phyloP scores from a whole-genome alignment of 2,113 vertebrate genomes.

The Pedetes capensis region DNA sequence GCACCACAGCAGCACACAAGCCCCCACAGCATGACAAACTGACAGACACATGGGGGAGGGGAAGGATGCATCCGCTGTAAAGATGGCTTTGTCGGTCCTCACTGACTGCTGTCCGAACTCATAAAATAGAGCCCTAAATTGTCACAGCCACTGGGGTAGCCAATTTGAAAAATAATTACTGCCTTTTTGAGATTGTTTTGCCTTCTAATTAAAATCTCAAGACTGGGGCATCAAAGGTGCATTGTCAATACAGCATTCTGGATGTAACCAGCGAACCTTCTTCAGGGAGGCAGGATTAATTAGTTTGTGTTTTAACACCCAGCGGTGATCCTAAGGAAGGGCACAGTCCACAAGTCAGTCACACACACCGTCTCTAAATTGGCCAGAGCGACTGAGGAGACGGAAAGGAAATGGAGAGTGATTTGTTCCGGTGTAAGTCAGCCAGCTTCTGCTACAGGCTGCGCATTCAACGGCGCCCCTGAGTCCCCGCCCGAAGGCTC shows the following conservation, averaged over 20 bases:
- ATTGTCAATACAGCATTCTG: slow-evolving; percentile 76
- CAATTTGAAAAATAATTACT: slow-evolving; percentile 83
- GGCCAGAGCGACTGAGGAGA: slow-evolving; percentile 65
- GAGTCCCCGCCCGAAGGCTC: slow-evolving; percentile 22
- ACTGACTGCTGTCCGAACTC: slow-evolving; percentile 72
- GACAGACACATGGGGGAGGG: too few species aligned
- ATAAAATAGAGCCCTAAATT: slow-evolving; percentile 74
- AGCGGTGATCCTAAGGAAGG: slow-evolving; percentile 79
- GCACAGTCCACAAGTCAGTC: slow-evolving; percentile 9
- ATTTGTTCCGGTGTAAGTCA: slow-evolving; percentile 55
- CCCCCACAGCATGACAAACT: too few species aligned
- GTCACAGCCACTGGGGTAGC: slow-evolving; percentile 77
- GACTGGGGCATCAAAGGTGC: slow-evolving; percentile 79
- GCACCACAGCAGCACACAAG: too few species aligned
- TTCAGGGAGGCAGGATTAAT: slow-evolving; percentile 85
- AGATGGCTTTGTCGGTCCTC: slow-evolving; percentile 63
- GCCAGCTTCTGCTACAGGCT: slow-evolving; percentile 24
- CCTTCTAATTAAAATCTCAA: slow-evolving; percentile 86
- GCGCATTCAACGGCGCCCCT: slow-evolving; percentile 14
- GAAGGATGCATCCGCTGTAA: slow-evolving; percentile 2
- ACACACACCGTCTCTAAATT: slow-evolving; percentile 69
- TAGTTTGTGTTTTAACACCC: slow-evolving; percentile 82
- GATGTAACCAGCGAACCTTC: slow-evolving; percentile 78
- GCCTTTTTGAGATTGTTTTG: slow-evolving; percentile 80
- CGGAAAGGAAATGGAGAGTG: slow-evolving; percentile 54